Percentiles rank a stretch among this genome's conserved stretches.
phyloP scores from a whole-genome alignment of 2,797 vertebrate genomes.

The Microcaecilia unicolor region DNA sequence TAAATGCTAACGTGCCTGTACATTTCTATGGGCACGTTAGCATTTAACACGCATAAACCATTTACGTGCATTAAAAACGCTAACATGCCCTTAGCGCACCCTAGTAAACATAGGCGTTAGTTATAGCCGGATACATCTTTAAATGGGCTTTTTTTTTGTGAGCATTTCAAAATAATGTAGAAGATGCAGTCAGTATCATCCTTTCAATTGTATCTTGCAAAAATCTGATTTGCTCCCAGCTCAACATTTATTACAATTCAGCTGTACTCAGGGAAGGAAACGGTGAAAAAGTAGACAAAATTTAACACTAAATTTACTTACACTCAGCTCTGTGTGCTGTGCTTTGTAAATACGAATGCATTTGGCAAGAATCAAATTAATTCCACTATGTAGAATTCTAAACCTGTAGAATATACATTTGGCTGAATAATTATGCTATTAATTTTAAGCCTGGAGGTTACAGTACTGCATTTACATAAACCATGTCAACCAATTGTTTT shows the following conservation, averaged over 20 bases:
- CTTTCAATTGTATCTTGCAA: not conserved
- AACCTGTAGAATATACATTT: constrained; percentile 12
- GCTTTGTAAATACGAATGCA: constrained; percentile 16
- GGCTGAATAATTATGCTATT: constrained; percentile 27
- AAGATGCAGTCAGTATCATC: constrained; percentile 3
- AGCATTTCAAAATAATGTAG: constrained; percentile 16
- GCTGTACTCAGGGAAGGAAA: constrained; percentile 60
- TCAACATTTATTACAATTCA: constrained; percentile 39
- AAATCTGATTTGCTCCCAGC: constrained; percentile 10
- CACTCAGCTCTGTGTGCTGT: constrained; percentile 25
- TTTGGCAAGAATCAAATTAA: constrained; percentile 12
- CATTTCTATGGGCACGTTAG: no score
- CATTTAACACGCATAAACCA: no score
- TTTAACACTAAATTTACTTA: constrained; percentile 28
- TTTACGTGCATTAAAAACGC: no score
- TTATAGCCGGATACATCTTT: constrained; percentile 15
- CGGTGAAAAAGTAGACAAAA: constrained; percentile 28
- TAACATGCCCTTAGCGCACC: no score
- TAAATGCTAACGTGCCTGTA: no score
- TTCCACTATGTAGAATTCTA: constrained; percentile 17
- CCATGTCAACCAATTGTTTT: constrained; percentile 30
- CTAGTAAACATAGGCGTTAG: no score
- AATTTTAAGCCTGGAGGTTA: no score
- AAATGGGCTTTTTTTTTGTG: constrained; percentile 20
- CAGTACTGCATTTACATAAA: no score